Percentiles rank a stretch among this genome's conserved stretches.
Conservation (phyloP, 2,888 invertebrate genomes). For the Eupithecia vulgata region DNA sequence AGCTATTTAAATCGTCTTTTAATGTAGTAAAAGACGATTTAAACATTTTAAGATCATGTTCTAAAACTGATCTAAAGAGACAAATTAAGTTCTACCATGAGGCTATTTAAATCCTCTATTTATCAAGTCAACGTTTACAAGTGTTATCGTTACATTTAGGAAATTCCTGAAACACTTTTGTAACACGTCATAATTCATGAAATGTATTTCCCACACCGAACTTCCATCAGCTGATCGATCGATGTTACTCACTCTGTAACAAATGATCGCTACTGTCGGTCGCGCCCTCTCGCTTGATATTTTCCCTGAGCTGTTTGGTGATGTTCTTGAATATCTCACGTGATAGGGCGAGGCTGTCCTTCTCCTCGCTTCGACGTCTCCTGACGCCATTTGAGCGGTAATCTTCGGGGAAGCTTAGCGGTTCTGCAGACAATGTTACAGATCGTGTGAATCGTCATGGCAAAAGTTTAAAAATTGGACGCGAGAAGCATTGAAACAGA, state of each 20-base stretch:
- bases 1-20: too few species aligned
- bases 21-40: background rate
- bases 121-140: background rate
- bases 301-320: constrained; percentile 80
- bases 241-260: constrained; percentile 76
- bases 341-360: constrained; percentile 78
- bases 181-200: constrained; percentile 38
- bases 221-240: constrained; percentile 49
- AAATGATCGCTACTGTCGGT: constrained; percentile 76
- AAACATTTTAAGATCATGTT: background rate
- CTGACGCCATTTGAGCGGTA: constrained; percentile 67
- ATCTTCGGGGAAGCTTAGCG: constrained; percentile 73
- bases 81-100: too few species aligned
- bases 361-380: constrained; percentile 73
- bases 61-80: too few species aligned
- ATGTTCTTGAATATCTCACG: constrained; percentile 82
- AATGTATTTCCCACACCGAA: constrained; percentile 32
- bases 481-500: background rate
- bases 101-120: background rate
- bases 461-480: background rate
- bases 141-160: background rate
- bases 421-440: constrained; percentile 63
- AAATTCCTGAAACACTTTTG: constrained; percentile 29
- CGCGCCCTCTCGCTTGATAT: constrained; percentile 77
- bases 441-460: background rate